Evolutionary conservation across 2,797 vertebrate species (phyloP).

Genomic region (Helicolenus hilgendorfi): DNA sequence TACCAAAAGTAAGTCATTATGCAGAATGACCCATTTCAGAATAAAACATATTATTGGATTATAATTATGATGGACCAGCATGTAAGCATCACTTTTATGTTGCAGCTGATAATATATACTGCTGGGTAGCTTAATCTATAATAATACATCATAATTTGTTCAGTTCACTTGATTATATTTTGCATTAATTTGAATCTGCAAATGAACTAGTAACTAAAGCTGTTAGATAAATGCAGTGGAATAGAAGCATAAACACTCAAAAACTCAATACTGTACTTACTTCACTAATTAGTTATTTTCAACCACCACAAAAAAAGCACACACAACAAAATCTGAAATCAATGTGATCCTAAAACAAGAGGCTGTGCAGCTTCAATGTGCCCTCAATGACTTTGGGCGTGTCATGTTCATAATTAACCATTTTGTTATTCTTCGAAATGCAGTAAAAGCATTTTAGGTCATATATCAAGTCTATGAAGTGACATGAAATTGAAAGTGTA

Average conservation of each 20-base stretch:
- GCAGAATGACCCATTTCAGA: not conserved
- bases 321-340: constrained; percentile 6
- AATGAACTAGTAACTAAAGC: not conserved
- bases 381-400: constrained; percentile 61
- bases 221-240: not conserved
- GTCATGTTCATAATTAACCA: constrained; percentile 46
- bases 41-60: not conserved
- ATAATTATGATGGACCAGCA: not conserved
- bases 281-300: not conserved
- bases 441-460: constrained; percentile 53
- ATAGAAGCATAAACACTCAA: not conserved
- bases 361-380: not conserved
- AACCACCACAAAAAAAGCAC: constrained; percentile 1
- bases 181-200: not conserved
- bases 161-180: not conserved
- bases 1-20: not conserved
- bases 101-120: not conserved
- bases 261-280: too few species aligned
- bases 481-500: constrained; percentile 43
- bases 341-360: not conserved
- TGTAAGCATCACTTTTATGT: not conserved
- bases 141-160: not conserved
- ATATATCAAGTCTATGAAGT: constrained; percentile 50
- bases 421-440: constrained; percentile 42
- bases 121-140: not conserved